Evolutionary conservation across 2,113 vertebrate genomes (phyloP).

Genomic region (Psephotus haematonotus): DNA sequence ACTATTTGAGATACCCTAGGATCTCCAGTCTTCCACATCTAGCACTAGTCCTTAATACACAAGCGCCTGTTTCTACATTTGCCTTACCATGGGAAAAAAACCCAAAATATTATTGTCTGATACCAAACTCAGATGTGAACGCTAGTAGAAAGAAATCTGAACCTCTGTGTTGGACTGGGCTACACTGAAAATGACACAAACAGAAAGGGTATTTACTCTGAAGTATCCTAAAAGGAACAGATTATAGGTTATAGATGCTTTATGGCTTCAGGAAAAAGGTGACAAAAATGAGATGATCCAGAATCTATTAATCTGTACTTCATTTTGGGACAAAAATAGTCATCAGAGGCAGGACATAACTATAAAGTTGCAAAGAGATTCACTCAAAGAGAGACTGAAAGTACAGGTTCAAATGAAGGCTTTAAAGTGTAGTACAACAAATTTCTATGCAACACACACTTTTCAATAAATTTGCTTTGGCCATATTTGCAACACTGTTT

Average conservation of each 20-base stretch:
- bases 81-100: not conserved
- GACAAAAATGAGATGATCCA: not conserved
- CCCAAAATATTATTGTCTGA: not conserved
- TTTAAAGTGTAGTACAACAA: not conserved
- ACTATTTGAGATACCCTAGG: not conserved
- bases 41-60: not conserved
- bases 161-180: not conserved
- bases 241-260: not conserved
- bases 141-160: not conserved
- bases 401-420: not conserved
- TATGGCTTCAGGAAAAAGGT: not conserved
- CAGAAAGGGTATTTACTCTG: not conserved
- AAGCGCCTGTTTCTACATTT: not conserved
- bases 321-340: not conserved
- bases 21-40: not conserved
- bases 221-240: not conserved
- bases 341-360: not conserved
- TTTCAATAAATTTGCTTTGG: not conserved
- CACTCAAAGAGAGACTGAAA: not conserved
- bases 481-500: accelerated
- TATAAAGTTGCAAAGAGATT: not conserved
- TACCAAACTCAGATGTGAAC: not conserved
- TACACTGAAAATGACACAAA: not conserved
- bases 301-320: not conserved
- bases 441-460: not conserved